Evolutionary conservation across 2,113 vertebrate genomes (phyloP), one percentile per base, ranked within the genome.

Genomic region (Nettapus auritus): DNA sequence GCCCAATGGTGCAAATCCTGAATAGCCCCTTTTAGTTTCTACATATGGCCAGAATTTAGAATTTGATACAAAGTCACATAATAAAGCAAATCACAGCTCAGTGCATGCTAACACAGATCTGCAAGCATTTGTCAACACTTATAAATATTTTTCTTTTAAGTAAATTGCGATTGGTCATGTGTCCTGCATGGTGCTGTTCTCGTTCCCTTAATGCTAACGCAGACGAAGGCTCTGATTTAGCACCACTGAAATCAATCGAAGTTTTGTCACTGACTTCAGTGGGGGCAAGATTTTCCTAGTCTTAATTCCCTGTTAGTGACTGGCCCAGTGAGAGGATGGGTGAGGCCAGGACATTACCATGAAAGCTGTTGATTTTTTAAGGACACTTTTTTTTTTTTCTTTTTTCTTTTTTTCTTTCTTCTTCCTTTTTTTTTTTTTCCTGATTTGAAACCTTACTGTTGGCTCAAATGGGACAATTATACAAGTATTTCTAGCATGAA

Each of bases 401-500:
- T 38, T 38, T 38, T 38, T 9, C 8, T 38, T 38, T 38, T 38
- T 38, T 44, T 18, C 11, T 55, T 4, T 56, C 9, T n/a, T 34
- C n/a, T n/a, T n/a, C n/a, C n/a, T 79, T 69, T 63, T 56, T 15
- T n/a, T 34, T 63, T 68, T 56, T 15, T n/a, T 31, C 63, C n/a
- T 40, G 36, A 81, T 78, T 91, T 68, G 48, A 94, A 79, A 57
- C 33, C 13, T 89, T 78, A 13, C 21, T 92, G 52, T 91, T 88
- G 76, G 38, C 29, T 90, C 76, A 90, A 92, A 75, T 48, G 12
- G 81, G 79, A 33, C 82, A 78, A 93, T 92, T 88, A 75, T 36
- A 53, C 44, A 56, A 86, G 33, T 38, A 81, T 77, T 95, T 91
- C 80, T 76, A 80, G 29, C 66, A 92, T 40, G 80, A 93, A 89